Percentiles rank a stretch among this genome's conserved stretches.
Evolutionary conservation across 2,888 invertebrate genomes (phyloP).

Genomic region (Philaethria dido): DNA sequence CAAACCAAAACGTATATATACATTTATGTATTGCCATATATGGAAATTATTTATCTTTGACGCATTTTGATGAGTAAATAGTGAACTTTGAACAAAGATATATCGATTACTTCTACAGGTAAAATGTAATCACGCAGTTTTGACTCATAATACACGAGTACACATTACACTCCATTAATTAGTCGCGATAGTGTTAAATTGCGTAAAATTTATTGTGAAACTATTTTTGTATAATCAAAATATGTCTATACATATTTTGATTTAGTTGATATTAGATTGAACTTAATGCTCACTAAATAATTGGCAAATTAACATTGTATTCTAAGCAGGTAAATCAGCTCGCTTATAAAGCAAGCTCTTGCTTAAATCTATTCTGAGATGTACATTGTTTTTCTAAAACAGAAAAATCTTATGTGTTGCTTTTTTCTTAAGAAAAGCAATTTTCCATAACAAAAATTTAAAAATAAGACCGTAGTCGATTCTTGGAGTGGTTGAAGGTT

Average conservation of each 20-base stretch:
- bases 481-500: no score
- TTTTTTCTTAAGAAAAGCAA: no score
- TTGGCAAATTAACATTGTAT: no score
- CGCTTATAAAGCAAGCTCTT: no score
- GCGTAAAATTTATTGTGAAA: constrained; percentile 38
- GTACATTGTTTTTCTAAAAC: no score
- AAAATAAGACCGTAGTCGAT: no score
- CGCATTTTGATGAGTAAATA: constrained; percentile 33
- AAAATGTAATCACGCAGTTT: constrained; percentile 36
- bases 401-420: no score
- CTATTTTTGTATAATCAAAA: constrained; percentile 29
- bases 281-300: background rate
- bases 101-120: constrained; percentile 45
- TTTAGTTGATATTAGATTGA: background rate
- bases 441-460: no score
- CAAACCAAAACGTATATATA: background rate
- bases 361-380: no score
- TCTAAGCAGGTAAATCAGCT: no score
- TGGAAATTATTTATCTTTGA: constrained; percentile 43
- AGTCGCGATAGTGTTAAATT: constrained; percentile 36
- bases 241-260: no score
- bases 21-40: no score
- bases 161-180: constrained; percentile 29
- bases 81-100: constrained; percentile 35
- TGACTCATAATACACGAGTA: constrained; percentile 40